Evolutionary conservation across 1,140 invertebrate genomes (phyloP), one percentile per base, ranked within the genome.

Genomic region (Piezodorus guildinii): DNA sequence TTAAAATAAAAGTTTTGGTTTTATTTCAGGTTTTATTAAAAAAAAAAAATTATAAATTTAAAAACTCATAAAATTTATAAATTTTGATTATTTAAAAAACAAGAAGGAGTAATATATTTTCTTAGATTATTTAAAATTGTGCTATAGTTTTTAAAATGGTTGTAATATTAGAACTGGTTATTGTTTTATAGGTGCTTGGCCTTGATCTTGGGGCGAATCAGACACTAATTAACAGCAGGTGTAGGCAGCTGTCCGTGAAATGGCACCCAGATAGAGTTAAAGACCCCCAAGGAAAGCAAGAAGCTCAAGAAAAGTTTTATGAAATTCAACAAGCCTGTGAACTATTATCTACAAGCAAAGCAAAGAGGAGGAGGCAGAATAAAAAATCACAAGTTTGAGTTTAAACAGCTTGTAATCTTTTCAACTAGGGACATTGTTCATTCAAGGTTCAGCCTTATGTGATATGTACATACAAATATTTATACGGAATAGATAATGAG

Each of bases 311-410:
- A 69, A 85, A 80, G 62, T 97, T 96, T 71, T 90, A 96, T 77
- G 89, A 96, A 71, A 91, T 96, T 66, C 91, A 96, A 72, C 83
- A 91, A 73, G 92, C 94, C 0, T 96, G 94, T 71, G 90, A 94
- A 70, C 86, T 89, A 25, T 75, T 96, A 0, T 94, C 91, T 4
- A 88, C 85, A 63, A 87, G 88, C 56, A 91, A 92, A 71, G 82
- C 81, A 52, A 84, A 83, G 66, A 76, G 88, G 17, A 81, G 81
- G 60, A 77, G 80, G 59, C 81, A 81, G 68, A 91, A 90, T 71
- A 85, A 87, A 67, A 84, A 87, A 70, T 72, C 66, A 15, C 39
- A 62, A 23, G 58, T 49, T 16, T 62, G 23, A 62, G 52, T 56
- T 56, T 56, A 15, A 25, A 23, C 52, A 56, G 23, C 23, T 56